A percentile compares a stretch with the other conserved stretches of the same genome.
These are phyloP conservation scores for Epinephelus malabaricus DNA, from an alignment of 2,797 vertebrate genomes.

Conservation along the genomic window DNA sequence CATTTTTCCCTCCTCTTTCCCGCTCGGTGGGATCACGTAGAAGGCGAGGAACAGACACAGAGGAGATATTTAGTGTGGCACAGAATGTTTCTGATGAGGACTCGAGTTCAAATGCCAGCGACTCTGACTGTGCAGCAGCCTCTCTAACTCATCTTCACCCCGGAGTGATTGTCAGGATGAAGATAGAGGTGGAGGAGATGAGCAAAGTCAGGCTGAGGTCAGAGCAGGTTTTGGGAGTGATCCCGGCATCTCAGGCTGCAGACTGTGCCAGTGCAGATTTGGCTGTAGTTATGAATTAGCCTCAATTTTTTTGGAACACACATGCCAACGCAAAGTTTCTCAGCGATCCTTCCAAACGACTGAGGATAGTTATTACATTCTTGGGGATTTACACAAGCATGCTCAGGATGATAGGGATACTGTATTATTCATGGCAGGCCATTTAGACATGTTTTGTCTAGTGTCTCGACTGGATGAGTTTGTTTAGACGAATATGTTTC, in stretches of 20 bases:
- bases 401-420: conserved; percentile 53
- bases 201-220: conserved; percentile 71
- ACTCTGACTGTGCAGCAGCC: conserved; percentile 55
- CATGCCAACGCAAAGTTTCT: conserved; percentile 43
- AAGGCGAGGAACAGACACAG: conserved; percentile 40
- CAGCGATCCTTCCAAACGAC: conserved; percentile 53
- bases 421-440: conserved; percentile 64
- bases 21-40: conserved; percentile 15
- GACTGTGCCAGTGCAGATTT: conserved; percentile 58
- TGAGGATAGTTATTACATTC: conserved; percentile 67
- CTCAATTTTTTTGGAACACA: conserved; percentile 14
- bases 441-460: conserved; percentile 74
- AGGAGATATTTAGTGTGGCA: conserved; percentile 72
- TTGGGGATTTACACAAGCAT: conserved; percentile 62
- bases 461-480: conserved; percentile 65
- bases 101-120: conserved; percentile 78
- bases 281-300: conserved; percentile 51
- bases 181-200: conserved; percentile 33
- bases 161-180: conserved; percentile 50
- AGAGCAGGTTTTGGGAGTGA: conserved; percentile 64
- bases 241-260: conserved; percentile 46
- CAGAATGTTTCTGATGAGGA: conserved; percentile 81
- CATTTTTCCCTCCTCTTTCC: conserved; percentile 19
- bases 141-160: conserved; percentile 44
- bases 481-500: conserved; percentile 71